Evolutionary conservation across 1,140 invertebrate genomes (phyloP).

Genomic region (Drosophila busckii): DNA sequence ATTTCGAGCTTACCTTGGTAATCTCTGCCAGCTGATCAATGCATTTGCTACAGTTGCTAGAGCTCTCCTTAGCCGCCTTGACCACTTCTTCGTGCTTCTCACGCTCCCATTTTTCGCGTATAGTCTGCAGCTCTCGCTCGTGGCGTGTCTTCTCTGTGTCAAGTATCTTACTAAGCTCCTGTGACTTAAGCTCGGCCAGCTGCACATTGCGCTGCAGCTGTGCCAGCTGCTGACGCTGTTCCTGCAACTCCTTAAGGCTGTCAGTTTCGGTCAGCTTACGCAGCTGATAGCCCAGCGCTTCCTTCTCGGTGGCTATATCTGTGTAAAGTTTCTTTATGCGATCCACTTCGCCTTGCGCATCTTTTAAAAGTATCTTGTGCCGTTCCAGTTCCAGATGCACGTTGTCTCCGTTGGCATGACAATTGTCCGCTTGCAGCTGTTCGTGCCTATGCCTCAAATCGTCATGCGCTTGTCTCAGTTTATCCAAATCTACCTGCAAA

Average conservation of each 20-base stretch:
- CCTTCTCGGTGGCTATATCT: conserved; percentile 68
- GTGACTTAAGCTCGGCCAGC: conserved; percentile 59
- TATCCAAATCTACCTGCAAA: conserved; percentile 39
- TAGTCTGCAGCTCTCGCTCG: conserved; percentile 47
- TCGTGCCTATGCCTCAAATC: conserved; percentile 44
- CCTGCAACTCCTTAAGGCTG: conserved; percentile 53
- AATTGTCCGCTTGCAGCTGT: conserved; percentile 49
- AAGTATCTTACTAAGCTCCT: conserved; percentile 62
- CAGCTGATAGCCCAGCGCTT: conserved; percentile 54
- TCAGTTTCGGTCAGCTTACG: conserved; percentile 51
- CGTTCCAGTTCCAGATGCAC: conserved; percentile 57
- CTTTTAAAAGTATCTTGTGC: conserved; percentile 64
- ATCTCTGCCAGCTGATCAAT: conserved; percentile 57
- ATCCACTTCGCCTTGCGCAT: conserved; percentile 65
- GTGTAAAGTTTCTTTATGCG: conserved; percentile 67
- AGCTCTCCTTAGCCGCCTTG: conserved; percentile 37
- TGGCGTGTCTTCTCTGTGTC: conserved; percentile 55
- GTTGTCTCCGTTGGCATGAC: conserved; percentile 36
- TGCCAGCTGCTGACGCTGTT: conserved; percentile 49
- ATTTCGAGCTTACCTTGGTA: conserved; percentile 46
- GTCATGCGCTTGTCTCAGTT: conserved; percentile 51
- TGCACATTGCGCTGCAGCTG: conserved; percentile 49
- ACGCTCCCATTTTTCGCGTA: conserved; percentile 52
- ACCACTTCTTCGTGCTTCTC: conserved; percentile 35
- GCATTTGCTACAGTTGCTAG: conserved; percentile 62